phyloP scores from a whole-genome alignment of 2,888 invertebrate species.

The Pammene fasciana region DNA sequence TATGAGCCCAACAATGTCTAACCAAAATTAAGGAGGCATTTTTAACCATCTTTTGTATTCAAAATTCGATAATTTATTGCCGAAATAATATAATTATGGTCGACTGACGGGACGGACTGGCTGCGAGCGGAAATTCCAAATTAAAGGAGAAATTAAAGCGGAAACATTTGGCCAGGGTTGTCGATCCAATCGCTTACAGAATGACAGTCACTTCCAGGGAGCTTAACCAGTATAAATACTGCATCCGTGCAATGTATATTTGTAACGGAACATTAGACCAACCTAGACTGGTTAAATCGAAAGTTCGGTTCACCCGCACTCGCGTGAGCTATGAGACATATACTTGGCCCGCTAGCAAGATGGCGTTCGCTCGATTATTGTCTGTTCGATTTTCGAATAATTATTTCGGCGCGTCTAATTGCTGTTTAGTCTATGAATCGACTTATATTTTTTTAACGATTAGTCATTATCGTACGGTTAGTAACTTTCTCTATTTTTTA shows the following conservation, averaged over 20 bases:
- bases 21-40: conserved; percentile 73
- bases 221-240: neutral
- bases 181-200: neutral
- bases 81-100: conserved; percentile 83
- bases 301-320: neutral
- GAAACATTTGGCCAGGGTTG: conserved; percentile 80
- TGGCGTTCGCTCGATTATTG: conserved; percentile 76
- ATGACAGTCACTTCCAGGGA: neutral
- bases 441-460: conserved; percentile 35
- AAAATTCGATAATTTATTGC: conserved; percentile 83
- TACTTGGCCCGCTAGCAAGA: conserved; percentile 77
- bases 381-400: conserved; percentile 79
- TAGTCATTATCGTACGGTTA: conserved; percentile 19
- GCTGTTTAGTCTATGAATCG: conserved; percentile 57
- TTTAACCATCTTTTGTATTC: conserved; percentile 77
- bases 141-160: conserved; percentile 84
- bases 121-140: conserved; percentile 80
- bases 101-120: conserved; percentile 81
- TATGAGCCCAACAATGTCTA: conserved; percentile 54
- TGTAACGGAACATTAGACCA: neutral
- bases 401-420: conserved; percentile 70
- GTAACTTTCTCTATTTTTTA: conserved; percentile 23
- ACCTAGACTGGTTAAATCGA: neutral
- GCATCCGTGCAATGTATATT: neutral
- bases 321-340: neutral